Evolutionary conservation across 1,140 invertebrate genomes (phyloP), one percentile per base, ranked within the genome.

Genomic region (Drosophila sproati): DNA sequence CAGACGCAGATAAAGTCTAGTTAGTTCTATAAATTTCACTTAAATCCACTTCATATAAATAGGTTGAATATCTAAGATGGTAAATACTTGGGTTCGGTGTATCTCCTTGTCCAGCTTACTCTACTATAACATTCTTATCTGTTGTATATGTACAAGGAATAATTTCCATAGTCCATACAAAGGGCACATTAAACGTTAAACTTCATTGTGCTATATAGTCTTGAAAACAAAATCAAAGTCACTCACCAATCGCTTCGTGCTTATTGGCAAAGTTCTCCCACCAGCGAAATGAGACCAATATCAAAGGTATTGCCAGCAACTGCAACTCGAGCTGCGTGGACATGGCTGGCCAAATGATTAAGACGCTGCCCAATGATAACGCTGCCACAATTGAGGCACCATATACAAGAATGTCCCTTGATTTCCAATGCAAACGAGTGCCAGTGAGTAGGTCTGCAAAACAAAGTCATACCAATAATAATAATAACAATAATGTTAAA

Each of bases 181-280:
- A 8, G 6, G 37, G n/a, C 3, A 6, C 20, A 20, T 20, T 20
- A 20, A 20, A 20, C 20, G 20, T 20, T n/a, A 31, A 3, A 41
- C 28, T 4, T 31, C 28, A 34, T 2, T 52, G 1, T 31, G 31
- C 10, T n/a, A 8, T 8, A 10, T 34, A 7, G 32, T 34, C 7
- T 35, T 39, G 20, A n/a, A 12, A 5, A 62, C 2, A 35, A 66
- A n/a, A 43, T n/a, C 39, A 4, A 43, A 43, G 3, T 10, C 8
- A 64, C 94, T 95, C 63, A 92, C 91, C 83, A 34, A 92, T 77
- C 6, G 70, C 59, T 94, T 75, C 76, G 55, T 83, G 78, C 3
- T 93, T 74, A 93, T 93, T 70, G 95, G 94, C 8, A 90, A 95
- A 98, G 93, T 98, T 98, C 87, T 96, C 95, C 97, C 97, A 98